Evolutionary conservation across 2,888 invertebrate genomes (phyloP), one percentile per base, ranked within the genome.

Genomic region (Acrobasis consociella): DNA sequence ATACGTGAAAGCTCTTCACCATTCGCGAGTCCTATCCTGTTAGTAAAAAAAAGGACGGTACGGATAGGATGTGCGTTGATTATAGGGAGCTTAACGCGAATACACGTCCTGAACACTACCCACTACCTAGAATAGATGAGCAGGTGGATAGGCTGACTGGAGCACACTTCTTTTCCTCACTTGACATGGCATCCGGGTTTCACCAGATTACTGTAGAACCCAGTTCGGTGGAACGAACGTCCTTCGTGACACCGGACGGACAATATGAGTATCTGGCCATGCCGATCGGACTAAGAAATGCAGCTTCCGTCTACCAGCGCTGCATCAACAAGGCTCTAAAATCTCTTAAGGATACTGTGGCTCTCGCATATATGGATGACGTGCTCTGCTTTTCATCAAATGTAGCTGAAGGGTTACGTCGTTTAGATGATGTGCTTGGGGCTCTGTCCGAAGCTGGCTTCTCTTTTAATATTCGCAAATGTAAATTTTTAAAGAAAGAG

Each of bases 1-100:
- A 74, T 76, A 53, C 65, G 72, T 2, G 70, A 72, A 59, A 73
- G 74, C n/a, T 58, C 69, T 0, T 76, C 76, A 0, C 68, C 73
- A 0, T 78, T 74, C 56, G 74, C 75, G 0, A 77, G 77, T 51
- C 75, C 75, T 0, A 74, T 79, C 42, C 49, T 69, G 0, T 15
- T 68, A 0, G 70, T 70, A 0, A 65, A 68, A 15, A n/a, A 49
- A 67, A 61, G 38, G 64, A 64, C 15, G 61, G 58, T 11, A 60
- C 55, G 0, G 60, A 64, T 10, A 65, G 73, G n/a, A 67, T 76
- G 62, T 71, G 68, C 16, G 68, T 72, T 0, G 76, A 74, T 39
- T 73, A 67, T 58, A 38, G 76, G 8, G 72, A 71, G n/a, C 62
- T 76, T 0, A 78, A 78, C 49, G 10, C 69, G 0, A 72, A 73